phyloP scores from a whole-genome alignment of 2,888 invertebrate genomes.

The Cylloceria caligata region DNA sequence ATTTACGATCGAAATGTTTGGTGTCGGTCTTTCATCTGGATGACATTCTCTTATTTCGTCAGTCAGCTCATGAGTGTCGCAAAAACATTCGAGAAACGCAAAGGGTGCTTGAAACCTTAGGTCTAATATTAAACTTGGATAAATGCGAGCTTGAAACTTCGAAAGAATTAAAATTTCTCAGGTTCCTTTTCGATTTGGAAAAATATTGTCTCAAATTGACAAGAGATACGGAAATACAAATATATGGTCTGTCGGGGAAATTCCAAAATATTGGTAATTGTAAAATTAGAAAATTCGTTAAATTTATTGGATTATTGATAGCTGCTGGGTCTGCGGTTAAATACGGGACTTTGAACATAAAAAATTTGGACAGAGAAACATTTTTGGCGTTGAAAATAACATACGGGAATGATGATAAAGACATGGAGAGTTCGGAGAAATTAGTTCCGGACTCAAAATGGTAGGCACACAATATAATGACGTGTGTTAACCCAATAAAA shows the following conservation, averaged over 20 bases:
- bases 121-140: not conserved
- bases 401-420: slow-evolving; percentile 34
- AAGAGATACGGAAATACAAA: too few relatives aligned
- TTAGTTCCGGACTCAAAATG: slow-evolving; percentile 47
- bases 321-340: slow-evolving; percentile 2
- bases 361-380: slow-evolving; percentile 15
- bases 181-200: slow-evolving; percentile 20
- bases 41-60: slow-evolving; percentile 10
- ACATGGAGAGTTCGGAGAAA: slow-evolving; percentile 23
- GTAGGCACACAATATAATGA: slow-evolving; percentile 50
- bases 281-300: slow-evolving; percentile 5
- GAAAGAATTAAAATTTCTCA: slow-evolving; percentile 34
- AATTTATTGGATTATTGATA: slow-evolving; percentile 20
- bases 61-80: not conserved
- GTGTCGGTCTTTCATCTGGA: slow-evolving; percentile 37
- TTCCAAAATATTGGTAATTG: not conserved
- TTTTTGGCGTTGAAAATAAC: slow-evolving; percentile 5
- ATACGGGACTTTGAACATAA: not conserved
- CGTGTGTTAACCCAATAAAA: slow-evolving; percentile 36
- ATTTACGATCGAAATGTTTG: slow-evolving; percentile 18
- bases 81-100: slow-evolving; percentile 10
- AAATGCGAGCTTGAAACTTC: not conserved
- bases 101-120: not conserved
- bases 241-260: too few relatives aligned
- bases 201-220: slow-evolving; percentile 27